Conservation (phyloP, 1,140 invertebrate species). For the Sarcophaga peregrina region DNA sequence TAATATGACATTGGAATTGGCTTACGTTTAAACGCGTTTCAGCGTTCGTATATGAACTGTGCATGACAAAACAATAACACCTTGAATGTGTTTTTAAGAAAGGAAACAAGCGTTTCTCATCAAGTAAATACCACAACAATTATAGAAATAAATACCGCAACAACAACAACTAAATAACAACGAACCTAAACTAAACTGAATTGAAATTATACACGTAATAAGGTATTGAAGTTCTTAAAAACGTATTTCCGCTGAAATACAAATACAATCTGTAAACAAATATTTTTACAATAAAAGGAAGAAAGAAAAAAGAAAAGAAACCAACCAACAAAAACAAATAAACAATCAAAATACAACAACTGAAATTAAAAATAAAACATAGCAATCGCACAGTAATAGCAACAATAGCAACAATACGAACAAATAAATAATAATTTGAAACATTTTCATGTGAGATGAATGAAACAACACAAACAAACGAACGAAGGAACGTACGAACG, state of each 20-base stretch:
- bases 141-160: neutral
- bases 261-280: constrained; percentile 20
- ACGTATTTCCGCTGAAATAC: constrained; percentile 21
- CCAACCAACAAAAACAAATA: neutral
- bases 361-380: constrained; percentile 4
- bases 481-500: too few species aligned
- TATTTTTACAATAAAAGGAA: neutral
- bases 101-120: constrained; percentile 5
- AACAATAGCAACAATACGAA: neutral
- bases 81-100: neutral
- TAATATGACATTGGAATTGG: too few species aligned
- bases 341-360: constrained; percentile 20
- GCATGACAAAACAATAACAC: neutral
- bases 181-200: too few species aligned
- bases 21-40: too few species aligned
- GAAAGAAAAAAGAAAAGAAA: neutral
- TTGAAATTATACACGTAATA: neutral
- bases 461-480: neutral
- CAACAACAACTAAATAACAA: too few species aligned
- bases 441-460: constrained; percentile 24
- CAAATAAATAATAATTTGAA: neutral
- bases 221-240: constrained; percentile 13
- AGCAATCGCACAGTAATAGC: neutral
- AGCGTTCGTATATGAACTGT: too few species aligned
- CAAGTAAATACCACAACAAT: constrained; percentile 5